phyloP scores from a whole-genome alignment of 2,888 invertebrate species.

The Amphipoea oculea region DNA sequence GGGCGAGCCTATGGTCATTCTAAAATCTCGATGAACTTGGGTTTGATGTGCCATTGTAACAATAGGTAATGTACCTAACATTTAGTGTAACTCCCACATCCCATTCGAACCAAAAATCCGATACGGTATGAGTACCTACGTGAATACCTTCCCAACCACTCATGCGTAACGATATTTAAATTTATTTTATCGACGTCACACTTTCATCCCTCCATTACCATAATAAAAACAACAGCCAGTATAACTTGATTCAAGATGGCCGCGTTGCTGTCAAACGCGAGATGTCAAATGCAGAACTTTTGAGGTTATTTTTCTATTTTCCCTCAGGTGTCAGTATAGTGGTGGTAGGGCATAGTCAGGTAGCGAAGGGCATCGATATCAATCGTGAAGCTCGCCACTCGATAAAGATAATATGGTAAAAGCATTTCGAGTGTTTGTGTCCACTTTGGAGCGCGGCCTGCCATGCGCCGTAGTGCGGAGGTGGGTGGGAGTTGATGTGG shows the following conservation, averaged over 20 bases:
- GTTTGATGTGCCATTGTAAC: not conserved
- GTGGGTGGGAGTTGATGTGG: conserved; percentile 43
- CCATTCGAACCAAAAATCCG: conserved; percentile 22
- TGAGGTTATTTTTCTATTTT: not conserved
- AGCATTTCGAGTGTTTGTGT: conserved; percentile 66
- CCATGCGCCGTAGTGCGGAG: conserved; percentile 7
- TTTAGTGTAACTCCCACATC: too few relatives aligned
- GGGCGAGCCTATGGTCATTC: not conserved
- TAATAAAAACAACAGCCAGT: conserved; percentile 24
- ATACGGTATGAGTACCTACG: not conserved
- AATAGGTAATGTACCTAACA: too few relatives aligned
- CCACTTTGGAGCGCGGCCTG: conserved; percentile 37
- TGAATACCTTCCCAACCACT: conserved; percentile 23
- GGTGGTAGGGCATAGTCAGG: conserved; percentile 34
- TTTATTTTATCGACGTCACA: conserved; percentile 50
- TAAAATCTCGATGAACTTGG: not conserved
- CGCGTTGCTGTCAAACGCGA: not conserved
- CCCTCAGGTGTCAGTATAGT: conserved; percentile 3
- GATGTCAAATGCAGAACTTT: conserved; percentile 4
- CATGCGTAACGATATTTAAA: conserved; percentile 54
- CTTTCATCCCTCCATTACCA: conserved; percentile 50
- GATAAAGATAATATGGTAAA: conserved; percentile 70
- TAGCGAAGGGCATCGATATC: conserved; percentile 57
- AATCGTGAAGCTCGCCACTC: conserved; percentile 57
- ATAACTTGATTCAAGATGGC: conserved; percentile 36